phyloP scores from a whole-genome alignment of 2,888 invertebrate species.

The Synergus japonicus region DNA sequence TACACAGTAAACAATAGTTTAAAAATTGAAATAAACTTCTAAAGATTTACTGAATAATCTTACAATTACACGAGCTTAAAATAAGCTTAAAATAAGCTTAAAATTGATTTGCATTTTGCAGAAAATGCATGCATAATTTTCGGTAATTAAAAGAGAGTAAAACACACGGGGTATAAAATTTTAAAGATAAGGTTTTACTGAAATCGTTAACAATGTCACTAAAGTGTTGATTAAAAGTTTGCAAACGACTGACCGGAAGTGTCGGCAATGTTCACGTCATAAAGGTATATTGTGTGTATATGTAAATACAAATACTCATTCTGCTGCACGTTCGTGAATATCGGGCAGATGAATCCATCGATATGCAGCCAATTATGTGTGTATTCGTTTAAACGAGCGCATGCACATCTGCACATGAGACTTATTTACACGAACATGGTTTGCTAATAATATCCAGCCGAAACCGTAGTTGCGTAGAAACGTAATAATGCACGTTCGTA shows the following conservation, averaged over 20 bases:
- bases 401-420: conserved; percentile 49
- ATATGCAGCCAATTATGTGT: conserved; percentile 55
- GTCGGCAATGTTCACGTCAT: conserved; percentile 51
- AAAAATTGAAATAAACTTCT: background rate
- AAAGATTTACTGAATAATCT: too few relatives aligned
- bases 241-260: conserved; percentile 41
- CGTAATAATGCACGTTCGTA: conserved; percentile 54
- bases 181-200: background rate
- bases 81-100: background rate
- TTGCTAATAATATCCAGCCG: conserved; percentile 57
- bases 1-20: too few relatives aligned
- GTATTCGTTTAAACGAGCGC: conserved; percentile 54
- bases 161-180: background rate
- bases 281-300: conserved; percentile 43
- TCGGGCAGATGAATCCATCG: conserved; percentile 54
- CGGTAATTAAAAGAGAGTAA: background rate
- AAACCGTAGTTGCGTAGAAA: conserved; percentile 50
- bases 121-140: background rate
- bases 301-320: conserved; percentile 23
- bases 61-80: background rate
- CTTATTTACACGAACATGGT: conserved; percentile 22
- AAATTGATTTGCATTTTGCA: too few relatives aligned
- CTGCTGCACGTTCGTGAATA: conserved; percentile 59
- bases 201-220: background rate
- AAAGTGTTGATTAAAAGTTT: conserved; percentile 5